These are phyloP conservation scores for Diorhabda sublineata DNA, from an alignment of 1,140 invertebrate species.

Conservation along the genomic window DNA sequence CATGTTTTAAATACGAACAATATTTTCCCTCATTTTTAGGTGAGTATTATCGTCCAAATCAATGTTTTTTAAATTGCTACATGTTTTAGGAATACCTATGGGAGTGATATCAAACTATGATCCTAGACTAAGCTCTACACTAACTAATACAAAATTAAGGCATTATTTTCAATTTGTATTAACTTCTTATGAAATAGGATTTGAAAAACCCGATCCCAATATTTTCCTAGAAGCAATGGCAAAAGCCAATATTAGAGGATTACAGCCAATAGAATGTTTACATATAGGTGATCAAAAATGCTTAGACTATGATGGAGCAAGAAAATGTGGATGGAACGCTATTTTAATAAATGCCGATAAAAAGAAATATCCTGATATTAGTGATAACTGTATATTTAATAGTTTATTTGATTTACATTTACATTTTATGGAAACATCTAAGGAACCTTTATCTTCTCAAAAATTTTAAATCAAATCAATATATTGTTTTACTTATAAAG, in stretches of 20 bases:
- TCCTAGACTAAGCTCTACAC: constrained; percentile 65
- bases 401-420: constrained; percentile 28
- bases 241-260: constrained; percentile 44
- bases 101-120: constrained; percentile 89
- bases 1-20: constrained; percentile 1
- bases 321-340: constrained; percentile 70
- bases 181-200: constrained; percentile 68
- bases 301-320: constrained; percentile 76
- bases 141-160: constrained; percentile 59
- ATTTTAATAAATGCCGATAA: constrained; percentile 50
- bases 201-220: constrained; percentile 67
- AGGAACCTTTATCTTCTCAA: constrained; percentile 16
- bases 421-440: constrained; percentile 22
- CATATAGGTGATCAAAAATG: constrained; percentile 77
- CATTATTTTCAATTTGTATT: constrained; percentile 77
- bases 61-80: no score
- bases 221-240: constrained; percentile 73
- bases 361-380: constrained; percentile 35
- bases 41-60: no score
- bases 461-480: constrained; percentile 6
- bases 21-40: no score
- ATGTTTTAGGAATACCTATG: constrained; percentile 48
- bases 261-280: constrained; percentile 60
- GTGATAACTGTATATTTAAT: constrained; percentile 33
- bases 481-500: no score